Evolutionary conservation across 2,113 vertebrate species (phyloP).

Genomic region (Microcebus lehilahytsara): DNA sequence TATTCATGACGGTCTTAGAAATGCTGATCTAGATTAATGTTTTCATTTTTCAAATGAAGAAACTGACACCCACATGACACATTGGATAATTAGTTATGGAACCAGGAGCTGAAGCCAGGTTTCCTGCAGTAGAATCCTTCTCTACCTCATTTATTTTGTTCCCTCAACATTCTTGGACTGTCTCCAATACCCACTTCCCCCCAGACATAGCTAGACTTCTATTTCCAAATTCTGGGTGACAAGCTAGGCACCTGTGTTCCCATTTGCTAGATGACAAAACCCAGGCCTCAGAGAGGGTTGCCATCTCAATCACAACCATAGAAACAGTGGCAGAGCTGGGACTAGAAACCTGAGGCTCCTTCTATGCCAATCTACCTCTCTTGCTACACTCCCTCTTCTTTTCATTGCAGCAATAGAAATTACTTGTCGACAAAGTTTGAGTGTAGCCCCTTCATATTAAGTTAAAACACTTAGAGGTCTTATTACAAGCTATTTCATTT

Average conservation of each 20-base stretch:
- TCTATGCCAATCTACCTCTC: background rate
- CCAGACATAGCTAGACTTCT: background rate
- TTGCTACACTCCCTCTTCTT: background rate
- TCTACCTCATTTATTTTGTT: background rate
- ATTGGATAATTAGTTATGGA: background rate
- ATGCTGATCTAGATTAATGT: background rate
- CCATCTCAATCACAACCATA: background rate
- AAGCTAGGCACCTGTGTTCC: background rate
- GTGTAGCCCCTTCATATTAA: background rate
- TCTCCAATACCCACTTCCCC: accelerated
- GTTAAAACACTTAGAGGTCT: background rate
- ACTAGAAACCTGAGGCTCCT: background rate
- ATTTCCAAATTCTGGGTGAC: background rate
- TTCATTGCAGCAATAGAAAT: background rate
- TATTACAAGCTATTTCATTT: background rate
- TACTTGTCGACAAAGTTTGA: background rate
- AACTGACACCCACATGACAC: background rate
- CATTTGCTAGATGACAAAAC: background rate
- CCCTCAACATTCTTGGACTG: background rate
- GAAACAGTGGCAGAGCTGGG: no score
- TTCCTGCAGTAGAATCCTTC: background rate
- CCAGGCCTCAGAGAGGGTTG: background rate
- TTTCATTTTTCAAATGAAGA: background rate
- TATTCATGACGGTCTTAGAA: background rate
- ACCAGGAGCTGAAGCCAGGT: background rate